Evolutionary conservation across 1,140 invertebrate genomes (phyloP).

Genomic region (Drosophila tani): DNA sequence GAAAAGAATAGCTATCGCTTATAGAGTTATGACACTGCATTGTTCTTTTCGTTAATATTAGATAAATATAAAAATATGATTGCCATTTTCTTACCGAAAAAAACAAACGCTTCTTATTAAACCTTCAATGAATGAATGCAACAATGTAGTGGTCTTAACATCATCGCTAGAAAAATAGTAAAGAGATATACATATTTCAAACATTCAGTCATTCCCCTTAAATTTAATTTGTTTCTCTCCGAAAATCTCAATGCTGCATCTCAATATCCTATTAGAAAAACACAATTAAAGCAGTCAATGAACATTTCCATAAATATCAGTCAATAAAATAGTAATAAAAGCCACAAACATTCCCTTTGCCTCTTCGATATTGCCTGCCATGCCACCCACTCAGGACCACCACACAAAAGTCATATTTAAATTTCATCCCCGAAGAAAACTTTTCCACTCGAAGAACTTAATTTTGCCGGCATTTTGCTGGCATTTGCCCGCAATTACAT

Average conservation of each 20-base stretch:
- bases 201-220: neutral
- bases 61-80: too few relatives aligned
- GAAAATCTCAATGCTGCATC: neutral
- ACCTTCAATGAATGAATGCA: neutral
- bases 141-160: neutral
- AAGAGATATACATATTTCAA: neutral
- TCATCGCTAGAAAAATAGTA: neutral
- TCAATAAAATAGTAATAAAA: conserved; percentile 37
- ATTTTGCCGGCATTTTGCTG: conserved; percentile 19
- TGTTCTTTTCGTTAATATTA: too few relatives aligned
- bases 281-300: conserved; percentile 4
- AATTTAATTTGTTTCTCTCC: neutral
- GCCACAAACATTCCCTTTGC: neutral
- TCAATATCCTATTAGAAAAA: neutral
- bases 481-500: conserved; percentile 36
- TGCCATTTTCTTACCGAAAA: too few relatives aligned
- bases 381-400: neutral
- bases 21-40: neutral
- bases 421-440: conserved; percentile 21
- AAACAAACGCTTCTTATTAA: too few relatives aligned
- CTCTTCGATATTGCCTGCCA: neutral
- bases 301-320: conserved; percentile 26
- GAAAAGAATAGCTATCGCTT: neutral
- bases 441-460: conserved; percentile 50
- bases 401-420: conserved; percentile 32